Evolutionary conservation across 2,888 invertebrate species (phyloP).

Genomic region (Fissipunctia ypsillon): DNA sequence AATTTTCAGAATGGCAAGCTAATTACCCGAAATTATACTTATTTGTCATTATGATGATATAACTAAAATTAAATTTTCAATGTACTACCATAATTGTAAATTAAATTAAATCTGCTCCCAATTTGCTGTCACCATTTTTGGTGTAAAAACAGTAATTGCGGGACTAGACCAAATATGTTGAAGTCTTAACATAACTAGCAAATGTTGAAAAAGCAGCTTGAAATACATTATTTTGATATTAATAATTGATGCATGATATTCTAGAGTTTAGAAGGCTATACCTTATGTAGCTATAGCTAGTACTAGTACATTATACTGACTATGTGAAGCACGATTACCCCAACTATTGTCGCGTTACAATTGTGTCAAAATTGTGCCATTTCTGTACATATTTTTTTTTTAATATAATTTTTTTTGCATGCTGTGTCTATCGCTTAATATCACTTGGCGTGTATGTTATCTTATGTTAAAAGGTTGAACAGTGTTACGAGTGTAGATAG

Average conservation of each 20-base stretch:
- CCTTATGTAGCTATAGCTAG: too few species aligned
- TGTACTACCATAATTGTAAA: constrained; percentile 25
- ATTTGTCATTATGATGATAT: constrained; percentile 37
- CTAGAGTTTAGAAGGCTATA: too few species aligned
- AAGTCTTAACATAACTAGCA: constrained; percentile 23
- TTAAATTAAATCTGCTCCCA: constrained; percentile 37
- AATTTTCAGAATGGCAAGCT: constrained; percentile 19
- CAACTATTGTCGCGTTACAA: too few species aligned
- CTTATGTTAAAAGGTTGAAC: too few species aligned
- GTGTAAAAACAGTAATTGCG: constrained; percentile 24
- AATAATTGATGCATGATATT: constrained; percentile 4
- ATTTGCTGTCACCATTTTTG: constrained; percentile 41
- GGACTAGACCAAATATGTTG: constrained; percentile 42
- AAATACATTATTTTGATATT: constrained; percentile 11
- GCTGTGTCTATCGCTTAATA: too few species aligned
- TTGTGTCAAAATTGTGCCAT: too few species aligned
- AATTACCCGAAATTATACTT: constrained; percentile 26
- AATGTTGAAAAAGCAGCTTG: constrained; percentile 22
- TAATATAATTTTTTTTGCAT: too few species aligned
- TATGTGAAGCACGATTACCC: too few species aligned
- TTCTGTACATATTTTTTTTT: too few species aligned
- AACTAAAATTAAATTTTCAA: constrained; percentile 32
- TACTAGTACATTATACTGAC: too few species aligned
- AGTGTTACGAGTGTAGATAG: too few species aligned
- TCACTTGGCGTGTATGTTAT: too few species aligned